Base-by-base conservation (phyloP, 1,140 invertebrate genomes). In the Cyphomyrmex costatus region DNA sequence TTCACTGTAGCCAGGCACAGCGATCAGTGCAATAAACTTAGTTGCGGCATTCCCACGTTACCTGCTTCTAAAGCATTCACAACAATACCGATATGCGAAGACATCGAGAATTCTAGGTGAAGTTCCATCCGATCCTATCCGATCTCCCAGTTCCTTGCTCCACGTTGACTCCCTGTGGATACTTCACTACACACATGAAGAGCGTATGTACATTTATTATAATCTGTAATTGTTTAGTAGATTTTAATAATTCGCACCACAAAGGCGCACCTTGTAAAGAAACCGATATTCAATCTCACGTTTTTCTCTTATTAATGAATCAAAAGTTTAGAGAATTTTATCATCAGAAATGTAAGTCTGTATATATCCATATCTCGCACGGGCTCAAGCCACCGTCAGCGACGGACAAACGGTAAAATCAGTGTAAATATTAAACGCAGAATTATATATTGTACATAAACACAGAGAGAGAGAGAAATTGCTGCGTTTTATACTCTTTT, bases 21-120 rank as follows among this genome's bases (percentile, higher is more conserved):
- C 85, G 88, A 91, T 87, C 88, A 88, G 90, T 88, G 85, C 87
- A 90, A 73, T 87, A 88, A 92, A 90, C 61, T 86, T 90, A 90
- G 86, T 85, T 88, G 78, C 89, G 76, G 74, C 85, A 80, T 85
- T 85, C 84, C 80, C 51, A 87, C 19, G 76, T 83, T 91, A 70
- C 86, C 87, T 33, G 71, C 86, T 66, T 84, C 89, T 58, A 88
- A 88, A 87, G 85, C 89, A 58, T 90, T 90, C 83, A 90, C 87
- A 19, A 85, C 71, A 68, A 33, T 91, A 58, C 88, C 90, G 7
- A 60, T 66, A 58, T 74, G 51, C 30, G 71, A 76, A 51, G 70
- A 76, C 19, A n/a, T 68, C 76, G 83, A 88, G 77, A 85, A 60
- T 73, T 76, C 65, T 30, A 73, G 49, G 33, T 90, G 89, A 92